Evolutionary conservation across 2,888 invertebrate genomes (phyloP).

Genomic region (Camponotus fellah): DNA sequence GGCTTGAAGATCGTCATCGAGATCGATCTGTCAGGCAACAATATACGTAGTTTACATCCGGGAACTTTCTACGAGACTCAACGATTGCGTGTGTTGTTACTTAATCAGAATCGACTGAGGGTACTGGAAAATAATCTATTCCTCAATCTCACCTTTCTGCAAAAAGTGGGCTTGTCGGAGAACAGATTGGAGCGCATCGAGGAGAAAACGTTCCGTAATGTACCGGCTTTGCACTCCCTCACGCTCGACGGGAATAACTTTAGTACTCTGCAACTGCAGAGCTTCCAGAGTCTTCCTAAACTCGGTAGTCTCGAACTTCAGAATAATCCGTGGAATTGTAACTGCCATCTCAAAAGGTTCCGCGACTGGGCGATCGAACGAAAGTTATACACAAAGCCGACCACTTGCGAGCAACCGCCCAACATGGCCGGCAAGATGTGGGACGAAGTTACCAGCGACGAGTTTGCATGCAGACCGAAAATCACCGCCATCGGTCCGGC

Average conservation of each 20-base stretch:
- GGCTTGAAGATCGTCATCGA: constrained; percentile 93
- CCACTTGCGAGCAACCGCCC: constrained; percentile 91
- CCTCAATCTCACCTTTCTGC: constrained; percentile 90
- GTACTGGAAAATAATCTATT: constrained; percentile 92
- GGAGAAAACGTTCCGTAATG: constrained; percentile 90
- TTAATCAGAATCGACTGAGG: constrained; percentile 92
- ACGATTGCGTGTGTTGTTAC: constrained; percentile 90
- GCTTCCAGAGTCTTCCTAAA: constrained; percentile 89
- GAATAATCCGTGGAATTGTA: constrained; percentile 96
- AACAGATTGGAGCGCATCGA: constrained; percentile 91
- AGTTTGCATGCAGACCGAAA: constrained; percentile 94
- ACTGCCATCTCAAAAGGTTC: constrained; percentile 93
- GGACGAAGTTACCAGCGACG: constrained; percentile 90
- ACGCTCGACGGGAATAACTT: constrained; percentile 92
- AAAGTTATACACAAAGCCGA: constrained; percentile 92
- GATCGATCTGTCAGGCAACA: constrained; percentile 93
- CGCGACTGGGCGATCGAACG: constrained; percentile 92
- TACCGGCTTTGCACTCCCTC: constrained; percentile 90
- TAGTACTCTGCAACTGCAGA: constrained; percentile 89
- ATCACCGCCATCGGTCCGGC: constrained; percentile 87
- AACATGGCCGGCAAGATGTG: constrained; percentile 91
- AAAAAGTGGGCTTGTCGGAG: constrained; percentile 92
- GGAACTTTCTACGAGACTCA: constrained; percentile 91
- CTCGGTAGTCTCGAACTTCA: constrained; percentile 92
- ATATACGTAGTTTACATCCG: constrained; percentile 89